A percentile compares a stretch with the other conserved stretches of the same genome.
These are phyloP conservation scores for Gadus chalcogrammus DNA, from an alignment of 2,113 vertebrate genomes.

Conservation along the genomic window DNA sequence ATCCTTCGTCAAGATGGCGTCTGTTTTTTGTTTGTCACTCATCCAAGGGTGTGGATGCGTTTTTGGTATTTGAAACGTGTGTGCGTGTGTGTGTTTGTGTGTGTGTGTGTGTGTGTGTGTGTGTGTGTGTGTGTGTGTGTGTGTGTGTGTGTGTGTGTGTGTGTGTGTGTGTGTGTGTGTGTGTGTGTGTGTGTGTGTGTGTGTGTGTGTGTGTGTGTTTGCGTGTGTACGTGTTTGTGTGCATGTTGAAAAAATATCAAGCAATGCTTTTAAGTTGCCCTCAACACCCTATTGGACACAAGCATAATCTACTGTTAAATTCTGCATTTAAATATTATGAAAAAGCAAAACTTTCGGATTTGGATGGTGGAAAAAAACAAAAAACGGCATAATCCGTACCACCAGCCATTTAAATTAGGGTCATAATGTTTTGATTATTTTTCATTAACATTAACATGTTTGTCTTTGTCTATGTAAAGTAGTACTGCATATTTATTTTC, in stretches of 20 bases:
- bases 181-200: constrained; percentile 29
- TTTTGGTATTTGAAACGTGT: constrained; percentile 34
- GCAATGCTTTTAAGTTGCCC: constrained; percentile 29
- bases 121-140: constrained; percentile 4
- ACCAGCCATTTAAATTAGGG: constrained; percentile 56
- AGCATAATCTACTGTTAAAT: constrained; percentile 58
- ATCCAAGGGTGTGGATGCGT: constrained; percentile 36
- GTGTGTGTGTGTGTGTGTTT: constrained; percentile 39
- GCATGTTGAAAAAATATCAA: constrained; percentile 23
- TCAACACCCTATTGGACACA: constrained; percentile 40
- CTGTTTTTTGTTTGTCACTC: constrained; percentile 32
- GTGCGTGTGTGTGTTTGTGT: constrained; percentile 24
- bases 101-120: constrained; percentile 23
- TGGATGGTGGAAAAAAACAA: constrained; percentile 46
- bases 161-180: constrained; percentile 33
- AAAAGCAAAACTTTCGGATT: constrained; percentile 27
- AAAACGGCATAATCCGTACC: constrained; percentile 52
- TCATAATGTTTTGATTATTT: constrained; percentile 63
- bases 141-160: constrained; percentile 37
- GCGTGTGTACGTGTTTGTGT: background rate
- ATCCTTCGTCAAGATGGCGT: constrained; percentile 52
- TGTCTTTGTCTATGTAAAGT: constrained; percentile 72
- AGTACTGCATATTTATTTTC: constrained; percentile 81
- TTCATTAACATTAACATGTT: constrained; percentile 73
- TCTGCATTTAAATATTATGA: constrained; percentile 30